Evolutionary conservation across 2,888 invertebrate species (phyloP), one percentile per base, ranked within the genome.

Genomic region (Drosophila colorata): DNA sequence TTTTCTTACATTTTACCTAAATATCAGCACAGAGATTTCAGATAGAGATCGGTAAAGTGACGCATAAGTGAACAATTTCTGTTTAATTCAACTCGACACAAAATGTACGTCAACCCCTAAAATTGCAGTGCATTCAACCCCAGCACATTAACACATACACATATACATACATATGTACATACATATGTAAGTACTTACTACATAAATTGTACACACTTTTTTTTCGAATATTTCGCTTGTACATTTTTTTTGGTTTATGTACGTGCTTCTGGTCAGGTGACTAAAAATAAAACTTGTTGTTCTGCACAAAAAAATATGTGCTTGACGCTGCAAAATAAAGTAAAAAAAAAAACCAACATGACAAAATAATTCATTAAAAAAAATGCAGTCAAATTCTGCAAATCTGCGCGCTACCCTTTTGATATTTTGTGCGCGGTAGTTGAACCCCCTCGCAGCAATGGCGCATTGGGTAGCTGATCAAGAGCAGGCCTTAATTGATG

Each of bases 101-200:
- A 13, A 33, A 25, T 31, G 37, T 35, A 33, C 44, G 14, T 28
- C 16, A 37, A 51, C 49, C 43, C 38, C 46, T 40, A 23, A n/a
- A 57, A 43, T 31, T 57, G 48, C 66, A 68, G 78, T 69, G 51
- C 72, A 59, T 70, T 79, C 74, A 74, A 82, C 80, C 56, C 46
- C 64, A 64, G 56, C 37, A 55, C 16, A 53, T 23, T n/a, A n/a
- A n/a, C n/a, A n/a, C n/a, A n/a, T n/a, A 18, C 1, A 37, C 14
- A 14, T 8, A 35, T 3, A 35, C n/a, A 35, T n/a, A n/a, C 8
- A 23, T 13, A n/a, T n/a, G n/a, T n/a, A n/a, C 23, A 43, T 23
- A 11, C 7, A 40, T 13, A 25, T 1, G 2, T 25, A 47, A 31
- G 4, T 18, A n/a, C n/a, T 7, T 16, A n/a, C 7, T 4, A 25